Base-by-base conservation (phyloP, 2,113 vertebrate species). In the Rhadina sibilatrix region DNA sequence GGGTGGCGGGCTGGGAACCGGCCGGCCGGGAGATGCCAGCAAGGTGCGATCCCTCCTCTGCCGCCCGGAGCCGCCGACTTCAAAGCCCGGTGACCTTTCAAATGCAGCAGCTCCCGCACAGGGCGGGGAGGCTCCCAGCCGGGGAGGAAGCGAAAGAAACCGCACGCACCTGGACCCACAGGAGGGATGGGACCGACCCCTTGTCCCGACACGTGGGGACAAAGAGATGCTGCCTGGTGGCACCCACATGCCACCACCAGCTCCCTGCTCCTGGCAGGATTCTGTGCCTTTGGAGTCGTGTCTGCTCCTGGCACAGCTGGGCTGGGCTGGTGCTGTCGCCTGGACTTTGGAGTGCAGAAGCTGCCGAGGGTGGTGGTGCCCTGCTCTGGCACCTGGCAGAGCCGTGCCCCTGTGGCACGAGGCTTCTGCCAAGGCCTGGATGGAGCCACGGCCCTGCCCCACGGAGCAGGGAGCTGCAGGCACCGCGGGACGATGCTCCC, bases 21-120 rank as follows among this genome's bases (percentile, higher is more conserved):
- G 30, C 59, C 11, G 0, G 30, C 24, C 33, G 44, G n/a, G 90
- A 93, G 89, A 38, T 83, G 65, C 72, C 91, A 16, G 63, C 31
- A 4, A 92, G 86, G 96, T 95, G 95, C 3, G 88, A 96, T 65
- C 83, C 90, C 90, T 79, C 85, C 82, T 78, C 64, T 3, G 76
- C 53, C 15, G 1, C 69, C 50, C 66, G 2, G 3, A 59, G 93
- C 61, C 52, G 19, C 30, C 4, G 12, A 74, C 94, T 94, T 97
- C 95, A 97, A 93, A 96, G 95, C 83, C 40, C 3, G 5, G 15
- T 14, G 74, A 86, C 79, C 87, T 96, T 92, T 94, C 82, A 94
- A 87, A 93, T 94, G 93, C 77, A 80, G 54, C 11, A 0, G 68
- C 90, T 77, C 44, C 72, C 13, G n/a, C 59, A 6, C 40, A 0